These are phyloP conservation scores for Pavo muticus DNA, from an alignment of 2,113 vertebrate species.

Conservation along the genomic window DNA sequence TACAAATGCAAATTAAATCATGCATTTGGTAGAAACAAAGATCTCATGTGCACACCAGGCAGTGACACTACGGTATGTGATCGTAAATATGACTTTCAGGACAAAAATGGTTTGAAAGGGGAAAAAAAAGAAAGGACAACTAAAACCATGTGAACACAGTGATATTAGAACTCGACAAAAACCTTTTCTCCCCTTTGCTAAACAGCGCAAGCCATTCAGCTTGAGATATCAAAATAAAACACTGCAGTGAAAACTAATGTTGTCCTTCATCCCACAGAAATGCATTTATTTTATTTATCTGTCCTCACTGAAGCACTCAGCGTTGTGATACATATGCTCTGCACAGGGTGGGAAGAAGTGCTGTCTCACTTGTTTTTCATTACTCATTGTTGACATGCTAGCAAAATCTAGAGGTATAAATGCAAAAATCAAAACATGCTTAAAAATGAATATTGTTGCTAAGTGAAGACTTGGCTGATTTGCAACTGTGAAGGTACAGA, in stretches of 20 bases:
- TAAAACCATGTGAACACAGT: neutral
- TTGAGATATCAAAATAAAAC: neutral
- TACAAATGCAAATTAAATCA: neutral
- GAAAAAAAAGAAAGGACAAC: neutral
- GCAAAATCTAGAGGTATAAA: neutral
- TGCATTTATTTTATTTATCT: neutral
- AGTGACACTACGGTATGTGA: neutral
- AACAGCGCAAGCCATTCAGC: neutral
- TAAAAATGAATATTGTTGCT: conserved; percentile 10
- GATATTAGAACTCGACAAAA: neutral
- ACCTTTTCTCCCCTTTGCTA: neutral
- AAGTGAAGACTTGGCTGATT: conserved; percentile 21
- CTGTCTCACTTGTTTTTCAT: neutral
- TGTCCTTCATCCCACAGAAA: neutral
- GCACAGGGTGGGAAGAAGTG: neutral
- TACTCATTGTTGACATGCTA: neutral
- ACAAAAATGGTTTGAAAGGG: neutral
- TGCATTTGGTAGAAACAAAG: neutral
- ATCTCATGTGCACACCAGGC: neutral
- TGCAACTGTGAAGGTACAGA: neutral
- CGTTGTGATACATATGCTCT: neutral
- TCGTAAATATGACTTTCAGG: neutral
- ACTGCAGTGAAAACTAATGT: neutral
- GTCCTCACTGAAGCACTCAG: neutral
- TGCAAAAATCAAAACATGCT: conserved; percentile 35